Percentiles rank a stretch among this genome's conserved stretches.
phyloP scores from a whole-genome alignment of 2,888 invertebrate species.

The Nemoura dubitans region DNA sequence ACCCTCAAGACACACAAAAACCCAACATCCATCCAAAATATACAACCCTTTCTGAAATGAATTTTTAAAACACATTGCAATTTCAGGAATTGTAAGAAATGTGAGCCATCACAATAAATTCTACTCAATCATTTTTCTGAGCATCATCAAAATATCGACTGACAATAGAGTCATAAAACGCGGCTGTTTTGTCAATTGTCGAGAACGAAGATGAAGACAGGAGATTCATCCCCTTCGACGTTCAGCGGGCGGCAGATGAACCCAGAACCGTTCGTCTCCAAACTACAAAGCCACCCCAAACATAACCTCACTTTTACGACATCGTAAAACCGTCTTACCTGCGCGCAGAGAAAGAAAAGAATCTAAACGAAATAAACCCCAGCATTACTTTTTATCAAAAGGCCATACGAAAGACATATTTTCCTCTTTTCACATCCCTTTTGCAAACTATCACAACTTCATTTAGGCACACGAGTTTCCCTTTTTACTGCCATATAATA shows the following conservation, averaged over 20 bases:
- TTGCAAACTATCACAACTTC: neutral
- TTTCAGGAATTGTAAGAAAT: too few relatives aligned
- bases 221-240: neutral
- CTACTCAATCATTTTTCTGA: too few relatives aligned
- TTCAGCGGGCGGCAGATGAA: neutral
- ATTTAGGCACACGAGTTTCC: neutral
- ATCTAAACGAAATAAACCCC: neutral
- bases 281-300: neutral
- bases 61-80: too few relatives aligned
- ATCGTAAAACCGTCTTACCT: neutral
- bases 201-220: neutral
- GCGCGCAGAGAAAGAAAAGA: neutral
- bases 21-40: too few relatives aligned
- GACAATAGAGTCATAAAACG: neutral
- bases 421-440: neutral
- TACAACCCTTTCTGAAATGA: too few relatives aligned
- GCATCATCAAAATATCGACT: neutral
- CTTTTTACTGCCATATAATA: neutral
- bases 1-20: too few relatives aligned
- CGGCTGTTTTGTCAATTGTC: neutral
- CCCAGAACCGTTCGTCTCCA: neutral
- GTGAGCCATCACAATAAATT: too few relatives aligned
- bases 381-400: slow-evolving; percentile 12
- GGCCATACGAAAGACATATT: neutral
- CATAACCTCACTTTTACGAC: neutral